These are phyloP conservation scores for Catharus bicknelli DNA, from an alignment of 2,113 vertebrate genomes.

Conservation along the genomic window DNA sequence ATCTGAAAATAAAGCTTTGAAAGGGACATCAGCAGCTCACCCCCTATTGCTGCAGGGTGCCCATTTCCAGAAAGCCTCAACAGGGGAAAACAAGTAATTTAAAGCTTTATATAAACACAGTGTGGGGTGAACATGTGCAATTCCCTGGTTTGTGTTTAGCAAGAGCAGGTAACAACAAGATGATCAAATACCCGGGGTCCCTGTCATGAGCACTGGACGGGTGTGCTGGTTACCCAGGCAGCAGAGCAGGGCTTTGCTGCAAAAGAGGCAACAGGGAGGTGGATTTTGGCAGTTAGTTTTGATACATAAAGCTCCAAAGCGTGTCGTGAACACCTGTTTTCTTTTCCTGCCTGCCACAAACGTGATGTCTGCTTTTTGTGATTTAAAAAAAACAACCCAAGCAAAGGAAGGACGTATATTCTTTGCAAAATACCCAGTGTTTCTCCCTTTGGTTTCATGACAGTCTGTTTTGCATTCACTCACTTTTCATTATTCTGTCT, in stretches of 20 bases:
- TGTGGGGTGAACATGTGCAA: not conserved
- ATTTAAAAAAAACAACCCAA: not conserved
- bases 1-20: not conserved
- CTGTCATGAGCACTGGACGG: not conserved
- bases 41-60: not conserved
- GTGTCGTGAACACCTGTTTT: not conserved
- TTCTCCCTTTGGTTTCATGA: not conserved
- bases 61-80: not conserved
- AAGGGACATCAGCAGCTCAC: not conserved
- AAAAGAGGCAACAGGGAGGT: not conserved
- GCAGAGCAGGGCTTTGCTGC: not conserved
- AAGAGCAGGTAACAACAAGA: not conserved
- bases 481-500: not conserved
- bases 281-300: conserved; percentile 12
- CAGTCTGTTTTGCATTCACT: not conserved
- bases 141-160: not conserved
- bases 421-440: not conserved
- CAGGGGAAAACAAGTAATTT: not conserved
- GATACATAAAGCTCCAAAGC: not conserved
- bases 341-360: not conserved
- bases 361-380: not conserved
- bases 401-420: not conserved
- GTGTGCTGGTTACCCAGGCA: not conserved
- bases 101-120: not conserved
- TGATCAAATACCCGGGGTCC: not conserved